phyloP scores from a whole-genome alignment of 2,113 vertebrate species.

The Paedocypris sp. region DNA sequence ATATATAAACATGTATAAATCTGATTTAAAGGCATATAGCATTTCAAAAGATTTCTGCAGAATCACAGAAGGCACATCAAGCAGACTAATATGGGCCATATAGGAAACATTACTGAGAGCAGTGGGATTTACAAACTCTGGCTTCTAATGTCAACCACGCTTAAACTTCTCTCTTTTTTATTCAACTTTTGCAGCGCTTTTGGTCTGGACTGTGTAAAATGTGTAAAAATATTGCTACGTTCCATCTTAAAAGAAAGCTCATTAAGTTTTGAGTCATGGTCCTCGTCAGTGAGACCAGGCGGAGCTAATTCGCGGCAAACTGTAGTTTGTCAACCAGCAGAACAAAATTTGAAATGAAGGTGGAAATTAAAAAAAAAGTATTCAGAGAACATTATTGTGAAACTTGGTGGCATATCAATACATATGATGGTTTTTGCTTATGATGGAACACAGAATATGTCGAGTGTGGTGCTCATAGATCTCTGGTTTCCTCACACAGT shows the following conservation, averaged over 20 bases:
- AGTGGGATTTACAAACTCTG: slow-evolving; percentile 19
- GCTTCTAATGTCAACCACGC: background rate
- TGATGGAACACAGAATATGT: too few relatives aligned
- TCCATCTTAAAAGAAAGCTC: background rate
- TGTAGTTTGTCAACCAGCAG: background rate
- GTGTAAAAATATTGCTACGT: background rate
- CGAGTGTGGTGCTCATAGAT: too few relatives aligned
- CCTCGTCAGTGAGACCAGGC: too few relatives aligned
- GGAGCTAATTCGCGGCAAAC: too few relatives aligned
- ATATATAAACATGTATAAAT: slow-evolving; percentile 75
- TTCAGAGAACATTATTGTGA: too few relatives aligned
- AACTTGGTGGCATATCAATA: too few relatives aligned
- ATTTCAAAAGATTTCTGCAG: slow-evolving; percentile 63
- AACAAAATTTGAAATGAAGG: background rate
- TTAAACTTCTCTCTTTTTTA: too few relatives aligned
- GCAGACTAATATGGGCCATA: slow-evolving; percentile 63
- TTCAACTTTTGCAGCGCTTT: background rate
- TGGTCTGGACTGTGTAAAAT: background rate
- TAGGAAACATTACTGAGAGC: slow-evolving; percentile 36
- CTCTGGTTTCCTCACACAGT: too few relatives aligned
- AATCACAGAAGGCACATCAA: slow-evolving; percentile 43
- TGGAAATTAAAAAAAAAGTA: too few relatives aligned
- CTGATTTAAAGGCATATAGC: slow-evolving; percentile 67
- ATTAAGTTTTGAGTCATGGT: background rate
- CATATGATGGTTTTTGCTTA: too few relatives aligned